Evolutionary conservation across 2,888 invertebrate species (phyloP).

Genomic region (Eristalis intricaria): DNA sequence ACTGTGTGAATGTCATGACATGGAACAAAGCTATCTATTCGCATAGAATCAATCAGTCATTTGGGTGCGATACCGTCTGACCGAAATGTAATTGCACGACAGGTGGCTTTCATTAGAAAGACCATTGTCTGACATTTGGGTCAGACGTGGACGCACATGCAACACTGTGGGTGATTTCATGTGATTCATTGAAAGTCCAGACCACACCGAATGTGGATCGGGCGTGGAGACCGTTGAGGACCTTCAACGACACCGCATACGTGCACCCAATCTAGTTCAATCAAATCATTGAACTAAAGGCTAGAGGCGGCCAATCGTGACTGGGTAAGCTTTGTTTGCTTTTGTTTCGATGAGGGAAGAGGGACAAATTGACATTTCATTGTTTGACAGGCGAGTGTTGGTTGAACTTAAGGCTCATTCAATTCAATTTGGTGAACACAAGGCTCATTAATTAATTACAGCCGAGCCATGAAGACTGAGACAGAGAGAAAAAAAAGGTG

Average conservation of each 20-base stretch:
- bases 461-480: background rate
- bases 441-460: slow-evolving; percentile 21
- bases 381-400: background rate
- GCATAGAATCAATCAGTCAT: background rate
- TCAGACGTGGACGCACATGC: background rate
- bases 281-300: background rate
- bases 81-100: background rate
- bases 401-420: background rate
- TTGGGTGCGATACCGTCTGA: background rate
- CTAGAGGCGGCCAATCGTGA: background rate
- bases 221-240: background rate
- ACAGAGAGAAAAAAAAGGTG: background rate
- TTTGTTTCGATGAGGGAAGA: background rate
- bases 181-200: background rate
- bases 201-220: too few species aligned
- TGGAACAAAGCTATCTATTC: background rate
- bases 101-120: background rate
- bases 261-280: background rate
- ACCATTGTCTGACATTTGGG: background rate
- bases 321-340: background rate
- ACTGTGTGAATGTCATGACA: background rate
- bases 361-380: background rate
- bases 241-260: background rate
- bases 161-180: background rate
- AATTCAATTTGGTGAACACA: background rate